Base-by-base conservation (phyloP, 1,140 invertebrate species). In the Zaprionus africanus region DNA sequence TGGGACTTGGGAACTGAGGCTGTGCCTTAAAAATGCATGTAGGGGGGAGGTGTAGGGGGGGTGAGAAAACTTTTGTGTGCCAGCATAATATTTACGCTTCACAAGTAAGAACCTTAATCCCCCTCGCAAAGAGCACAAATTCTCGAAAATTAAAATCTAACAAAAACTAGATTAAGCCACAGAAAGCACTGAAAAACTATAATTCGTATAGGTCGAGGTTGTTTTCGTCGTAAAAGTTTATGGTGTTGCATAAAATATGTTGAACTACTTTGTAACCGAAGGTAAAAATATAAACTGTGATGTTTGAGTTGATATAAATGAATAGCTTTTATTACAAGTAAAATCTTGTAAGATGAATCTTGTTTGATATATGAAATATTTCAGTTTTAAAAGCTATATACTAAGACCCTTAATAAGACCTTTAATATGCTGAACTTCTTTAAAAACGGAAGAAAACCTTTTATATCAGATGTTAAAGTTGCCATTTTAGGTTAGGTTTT, bases 81-180 rank as follows among this genome's bases (percentile, higher is more conserved):
- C 46, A 19, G 19, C 46, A 49, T 49, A 49, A 49, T 49, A 49
- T 49, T 49, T 49, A 49, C 46, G 46, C 46, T 19, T 49, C 46
- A 43, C 41, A 24, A 51, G 19, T 49, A 19, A 51, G 22, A 24
- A 51, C 46, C 12, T 51, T 51, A 51, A 51, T 51, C 12, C 46
- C 31, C 31, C 31, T 34, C 7, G 19, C 19, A 51, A 51, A 24
- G 19, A 51, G 19, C 19, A 51, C 46, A 51, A 51, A 51, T 51
- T 51, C 46, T 22, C 4, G 19, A 51, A 51, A 51, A 51, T 51
- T 51, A 22, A 51, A 24, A 51, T 51, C 46, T 22, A 19, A 51
- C 46, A 51, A 51, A 24, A 51, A 51, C 46, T 22, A 51, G 46
- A 51, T 51, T 51, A 51, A 51, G 19, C 46, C 13, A 11, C n/a